A percentile compares a stretch with the other conserved stretches of the same genome.
Conservation (phyloP, 2,888 invertebrate genomes). For the Eupithecia dodoneata region DNA sequence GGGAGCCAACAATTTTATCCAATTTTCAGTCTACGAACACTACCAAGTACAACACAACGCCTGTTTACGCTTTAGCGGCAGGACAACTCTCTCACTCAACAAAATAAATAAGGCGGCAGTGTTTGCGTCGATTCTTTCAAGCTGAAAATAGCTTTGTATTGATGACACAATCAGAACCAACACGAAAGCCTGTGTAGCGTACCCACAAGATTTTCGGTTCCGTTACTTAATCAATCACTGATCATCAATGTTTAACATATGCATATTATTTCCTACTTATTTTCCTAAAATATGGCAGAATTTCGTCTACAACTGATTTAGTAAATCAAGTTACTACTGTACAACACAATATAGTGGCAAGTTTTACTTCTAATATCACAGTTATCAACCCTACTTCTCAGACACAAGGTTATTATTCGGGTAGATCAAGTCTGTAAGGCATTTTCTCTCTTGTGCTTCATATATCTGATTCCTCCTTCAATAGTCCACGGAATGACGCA, state of each 20-base stretch:
- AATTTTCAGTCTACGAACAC: slow-evolving; percentile 20
- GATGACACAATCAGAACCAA: slow-evolving; percentile 5
- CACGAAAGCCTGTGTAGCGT: background rate
- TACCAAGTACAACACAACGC: slow-evolving; percentile 3
- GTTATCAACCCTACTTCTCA: slow-evolving; percentile 20
- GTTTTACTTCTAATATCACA: slow-evolving; percentile 40
- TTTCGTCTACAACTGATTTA: background rate
- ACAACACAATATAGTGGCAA: background rate
- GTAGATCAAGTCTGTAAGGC: slow-evolving; percentile 42
- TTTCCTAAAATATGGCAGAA: background rate
- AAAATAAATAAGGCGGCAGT: slow-evolving; percentile 13
- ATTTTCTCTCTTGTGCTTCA: slow-evolving; percentile 46
- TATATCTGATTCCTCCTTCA: slow-evolving; percentile 72
- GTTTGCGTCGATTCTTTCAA: background rate
- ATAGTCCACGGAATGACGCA: slow-evolving; percentile 86
- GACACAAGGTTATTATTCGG: slow-evolving; percentile 4
- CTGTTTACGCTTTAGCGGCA: slow-evolving; percentile 9
- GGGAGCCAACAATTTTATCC: slow-evolving; percentile 23
- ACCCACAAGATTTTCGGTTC: background rate
- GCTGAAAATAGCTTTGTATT: slow-evolving; percentile 8
- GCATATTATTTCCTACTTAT: background rate
- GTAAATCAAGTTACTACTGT: background rate
- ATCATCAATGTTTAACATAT: background rate
- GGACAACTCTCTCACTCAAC: background rate
- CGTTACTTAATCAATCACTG: background rate